Conservation (phyloP, 2,797 vertebrate genomes). For the Xenopus petersii region DNA sequence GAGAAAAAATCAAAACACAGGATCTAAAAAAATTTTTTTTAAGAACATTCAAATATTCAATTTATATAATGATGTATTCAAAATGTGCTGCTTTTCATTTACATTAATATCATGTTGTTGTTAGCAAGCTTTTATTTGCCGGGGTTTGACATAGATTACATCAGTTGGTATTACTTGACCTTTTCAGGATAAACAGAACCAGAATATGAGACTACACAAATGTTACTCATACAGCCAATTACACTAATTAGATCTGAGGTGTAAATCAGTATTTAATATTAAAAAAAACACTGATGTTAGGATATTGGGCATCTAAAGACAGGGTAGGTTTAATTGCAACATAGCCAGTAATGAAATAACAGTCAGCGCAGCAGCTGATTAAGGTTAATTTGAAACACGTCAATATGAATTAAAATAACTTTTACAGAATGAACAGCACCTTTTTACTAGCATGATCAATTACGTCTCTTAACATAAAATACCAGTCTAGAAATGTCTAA, state of each 20-base stretch:
- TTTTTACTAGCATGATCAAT: constrained; percentile 76
- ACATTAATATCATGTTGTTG: constrained; percentile 9
- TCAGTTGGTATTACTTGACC: constrained; percentile 60
- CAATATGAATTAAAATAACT: constrained; percentile 75
- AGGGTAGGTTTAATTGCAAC: constrained; percentile 65
- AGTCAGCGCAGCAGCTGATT: constrained; percentile 70
- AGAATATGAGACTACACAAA: constrained; percentile 61
- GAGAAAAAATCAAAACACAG: no score
- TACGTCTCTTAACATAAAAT: constrained; percentile 68
- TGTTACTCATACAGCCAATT: constrained; percentile 57
- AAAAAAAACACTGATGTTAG: constrained; percentile 51
- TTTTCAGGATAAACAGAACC: constrained; percentile 62
- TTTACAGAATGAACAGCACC: constrained; percentile 74
- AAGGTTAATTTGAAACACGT: constrained; percentile 79
- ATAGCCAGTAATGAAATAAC: constrained; percentile 69
- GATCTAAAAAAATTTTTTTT: no score
- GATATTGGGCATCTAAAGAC: constrained; percentile 62
- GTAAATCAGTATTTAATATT: constrained; percentile 64
- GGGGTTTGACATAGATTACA: constrained; percentile 57
- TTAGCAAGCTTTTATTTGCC: constrained; percentile 18
- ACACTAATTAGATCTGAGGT: constrained; percentile 60
- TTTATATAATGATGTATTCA: background rate
- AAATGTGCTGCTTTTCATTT: background rate
- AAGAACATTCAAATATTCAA: background rate
- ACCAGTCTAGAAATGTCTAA: constrained; percentile 70